A percentile compares a stretch with the other conserved stretches of the same genome.
Evolutionary conservation across 2,888 invertebrate genomes (phyloP).

Genomic region (Branchellion lobata): DNA sequence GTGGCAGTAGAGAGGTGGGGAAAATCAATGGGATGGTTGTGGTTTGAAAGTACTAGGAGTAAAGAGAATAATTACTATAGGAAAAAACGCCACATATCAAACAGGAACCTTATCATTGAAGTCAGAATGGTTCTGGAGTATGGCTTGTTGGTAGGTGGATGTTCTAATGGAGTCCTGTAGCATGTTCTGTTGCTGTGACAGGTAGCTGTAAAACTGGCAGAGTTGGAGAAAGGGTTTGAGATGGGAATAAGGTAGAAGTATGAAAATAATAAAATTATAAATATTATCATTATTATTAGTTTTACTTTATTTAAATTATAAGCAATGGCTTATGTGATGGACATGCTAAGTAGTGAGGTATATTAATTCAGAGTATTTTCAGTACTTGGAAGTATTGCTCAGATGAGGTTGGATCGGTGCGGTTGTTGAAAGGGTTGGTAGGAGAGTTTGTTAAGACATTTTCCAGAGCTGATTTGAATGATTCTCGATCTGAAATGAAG

Average conservation of each 20-base stretch:
- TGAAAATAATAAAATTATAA: not conserved
- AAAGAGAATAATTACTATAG: not conserved
- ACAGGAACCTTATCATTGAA: slow-evolving; percentile 73
- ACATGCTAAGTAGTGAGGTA: too few relatives aligned
- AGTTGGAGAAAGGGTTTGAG: not conserved
- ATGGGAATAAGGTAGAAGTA: not conserved
- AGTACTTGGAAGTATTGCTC: slow-evolving; percentile 91
- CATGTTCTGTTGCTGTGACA: slow-evolving; percentile 99
- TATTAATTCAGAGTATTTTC: too few relatives aligned
- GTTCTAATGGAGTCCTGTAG: slow-evolving; percentile 98
- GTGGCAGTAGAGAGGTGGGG: not conserved
- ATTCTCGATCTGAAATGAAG: slow-evolving; percentile 32
- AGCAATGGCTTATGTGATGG: too few relatives aligned
- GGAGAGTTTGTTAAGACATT: slow-evolving; percentile 66
- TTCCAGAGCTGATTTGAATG: slow-evolving; percentile 67
- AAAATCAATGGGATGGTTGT: slow-evolving; percentile 3
- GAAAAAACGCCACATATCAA: too few relatives aligned
- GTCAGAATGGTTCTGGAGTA: slow-evolving; percentile 85
- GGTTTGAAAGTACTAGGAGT: not conserved
- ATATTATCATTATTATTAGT: too few relatives aligned
- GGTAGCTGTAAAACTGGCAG: slow-evolving; percentile 88
- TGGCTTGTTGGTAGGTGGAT: slow-evolving; percentile 95
- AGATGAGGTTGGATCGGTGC: slow-evolving; percentile 96
- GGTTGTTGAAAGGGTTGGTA: slow-evolving; percentile 73
- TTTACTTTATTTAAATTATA: too few relatives aligned